A percentile compares a stretch with the other conserved stretches of the same genome.
phyloP scores from a whole-genome alignment of 2,113 vertebrate genomes.

The Ctenomys sociabilis region DNA sequence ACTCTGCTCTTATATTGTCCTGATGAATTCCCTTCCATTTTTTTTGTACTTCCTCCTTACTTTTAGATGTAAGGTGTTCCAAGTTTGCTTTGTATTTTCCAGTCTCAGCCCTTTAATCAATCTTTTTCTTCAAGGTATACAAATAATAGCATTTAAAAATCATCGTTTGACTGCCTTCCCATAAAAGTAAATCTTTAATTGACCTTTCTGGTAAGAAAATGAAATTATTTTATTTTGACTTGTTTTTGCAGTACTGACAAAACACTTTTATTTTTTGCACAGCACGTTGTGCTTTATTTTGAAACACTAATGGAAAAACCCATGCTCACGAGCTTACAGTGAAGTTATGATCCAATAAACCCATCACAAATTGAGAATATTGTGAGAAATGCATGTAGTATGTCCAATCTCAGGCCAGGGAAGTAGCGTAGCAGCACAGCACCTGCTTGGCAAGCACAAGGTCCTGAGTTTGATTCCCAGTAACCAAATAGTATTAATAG shows the following conservation, averaged over 20 bases:
- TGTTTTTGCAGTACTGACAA: neutral
- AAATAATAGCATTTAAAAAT: conserved; percentile 28
- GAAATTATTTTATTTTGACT: neutral
- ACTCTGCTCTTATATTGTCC: neutral
- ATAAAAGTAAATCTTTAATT: neutral
- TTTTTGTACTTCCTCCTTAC: neutral
- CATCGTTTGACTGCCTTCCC: neutral
- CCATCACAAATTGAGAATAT: neutral
- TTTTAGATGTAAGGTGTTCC: conserved; percentile 2
- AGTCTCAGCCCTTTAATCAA: neutral
- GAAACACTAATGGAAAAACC: neutral
- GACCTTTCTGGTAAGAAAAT: neutral
- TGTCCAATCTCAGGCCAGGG: neutral
- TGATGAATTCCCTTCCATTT: neutral
- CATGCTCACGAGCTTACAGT: neutral
- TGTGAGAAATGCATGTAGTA: neutral
- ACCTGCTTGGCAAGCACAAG: no score
- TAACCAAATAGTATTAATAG: no score
- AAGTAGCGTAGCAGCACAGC: no score
- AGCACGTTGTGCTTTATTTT: neutral
- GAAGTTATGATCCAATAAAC: neutral
- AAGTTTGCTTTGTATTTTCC: conserved; percentile 24
- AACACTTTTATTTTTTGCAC: neutral
- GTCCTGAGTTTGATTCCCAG: no score
- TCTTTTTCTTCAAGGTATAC: neutral